Base-by-base conservation (phyloP, 2,888 invertebrate genomes). In the Drosophila ezoana region DNA sequence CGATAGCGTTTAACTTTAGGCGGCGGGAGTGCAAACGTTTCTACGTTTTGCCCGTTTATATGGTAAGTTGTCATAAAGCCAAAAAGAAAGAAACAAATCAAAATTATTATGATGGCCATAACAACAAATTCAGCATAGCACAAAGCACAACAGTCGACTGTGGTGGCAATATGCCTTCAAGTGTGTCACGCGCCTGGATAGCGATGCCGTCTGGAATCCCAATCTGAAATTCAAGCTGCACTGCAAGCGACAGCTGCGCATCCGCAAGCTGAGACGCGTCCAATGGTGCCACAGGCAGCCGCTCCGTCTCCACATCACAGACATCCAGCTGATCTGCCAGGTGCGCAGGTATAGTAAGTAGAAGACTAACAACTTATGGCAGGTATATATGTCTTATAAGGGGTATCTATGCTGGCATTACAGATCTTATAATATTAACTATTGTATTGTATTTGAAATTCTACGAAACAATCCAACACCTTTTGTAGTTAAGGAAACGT, bases 101-200 rank as follows among this genome's bases (percentile, higher is more conserved):
- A 33, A 57, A 63, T 70, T 59, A 66, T 58, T 67, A 63, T 67
- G 57, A 63, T 67, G 57, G 47, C 75, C 41, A 66, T 61, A 52
- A 28, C 28, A 66, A 45, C 35, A 47, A 28, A 28, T 28, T 28
- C 65, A 84, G 84, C 78, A 86, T 65, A 88, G 87, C 58, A 72
- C 87, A 47, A 87, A 89, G 62, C 81, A 89, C 53, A 81, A 68
- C 68, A 72, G 77, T 37, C 88, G 80, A 41, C 60, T 85, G 48
- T 89, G 89, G 87, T 89, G 86, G 86, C 87, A 89, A 58, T 86
- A 89, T 28, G 89, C 86, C 49, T 89, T 70, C 53, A 87, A 81
- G 51, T 89, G 85, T 67, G 72, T 89, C 65, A 84, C 82, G 16
- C 76, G 82, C 43, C 60, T 60, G 23, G 69, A 41, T 44, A 23